Conservation (phyloP, 2,888 invertebrate species). For the Drosophila paramelanica region DNA sequence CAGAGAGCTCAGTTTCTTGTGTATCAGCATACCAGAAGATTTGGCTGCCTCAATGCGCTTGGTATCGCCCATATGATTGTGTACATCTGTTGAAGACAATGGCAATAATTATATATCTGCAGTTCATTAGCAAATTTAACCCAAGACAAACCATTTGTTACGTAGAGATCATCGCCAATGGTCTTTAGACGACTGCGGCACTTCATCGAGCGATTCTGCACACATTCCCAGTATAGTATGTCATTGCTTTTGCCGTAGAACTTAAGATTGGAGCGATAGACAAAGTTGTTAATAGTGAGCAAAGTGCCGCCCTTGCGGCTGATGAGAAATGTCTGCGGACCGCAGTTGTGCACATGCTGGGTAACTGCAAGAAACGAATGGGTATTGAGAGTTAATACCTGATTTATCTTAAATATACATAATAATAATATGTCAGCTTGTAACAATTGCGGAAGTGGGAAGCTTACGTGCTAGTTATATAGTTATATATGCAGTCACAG, state of each 20-base stretch:
- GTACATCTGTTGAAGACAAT: slow-evolving; percentile 72
- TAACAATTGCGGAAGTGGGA: not conserved
- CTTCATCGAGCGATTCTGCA: slow-evolving; percentile 84
- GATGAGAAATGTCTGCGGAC: slow-evolving; percentile 83
- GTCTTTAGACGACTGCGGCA: slow-evolving; percentile 85
- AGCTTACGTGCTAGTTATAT: slow-evolving; percentile 55
- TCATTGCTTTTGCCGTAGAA: slow-evolving; percentile 82
- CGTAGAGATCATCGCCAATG: slow-evolving; percentile 83
- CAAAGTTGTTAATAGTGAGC: slow-evolving; percentile 83
- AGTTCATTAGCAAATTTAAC: no score
- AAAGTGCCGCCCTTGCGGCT: slow-evolving; percentile 84
- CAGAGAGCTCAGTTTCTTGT: slow-evolving; percentile 80
- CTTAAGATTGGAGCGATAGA: slow-evolving; percentile 85
- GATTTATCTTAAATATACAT: not conserved
- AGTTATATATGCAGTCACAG: slow-evolving; percentile 25
- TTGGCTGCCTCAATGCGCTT: slow-evolving; percentile 81
- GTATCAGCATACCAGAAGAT: slow-evolving; percentile 82
- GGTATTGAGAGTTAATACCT: not conserved
- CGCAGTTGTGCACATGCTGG: slow-evolving; percentile 82
- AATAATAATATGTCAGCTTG: not conserved
- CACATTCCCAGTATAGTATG: slow-evolving; percentile 85
- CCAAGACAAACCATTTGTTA: slow-evolving; percentile 82
- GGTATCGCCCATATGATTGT: slow-evolving; percentile 83
- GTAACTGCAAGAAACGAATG: slow-evolving; percentile 68
- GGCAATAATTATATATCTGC: not conserved